Conservation (phyloP, 2,797 vertebrate genomes). For the Decapterus maruadsi region DNA sequence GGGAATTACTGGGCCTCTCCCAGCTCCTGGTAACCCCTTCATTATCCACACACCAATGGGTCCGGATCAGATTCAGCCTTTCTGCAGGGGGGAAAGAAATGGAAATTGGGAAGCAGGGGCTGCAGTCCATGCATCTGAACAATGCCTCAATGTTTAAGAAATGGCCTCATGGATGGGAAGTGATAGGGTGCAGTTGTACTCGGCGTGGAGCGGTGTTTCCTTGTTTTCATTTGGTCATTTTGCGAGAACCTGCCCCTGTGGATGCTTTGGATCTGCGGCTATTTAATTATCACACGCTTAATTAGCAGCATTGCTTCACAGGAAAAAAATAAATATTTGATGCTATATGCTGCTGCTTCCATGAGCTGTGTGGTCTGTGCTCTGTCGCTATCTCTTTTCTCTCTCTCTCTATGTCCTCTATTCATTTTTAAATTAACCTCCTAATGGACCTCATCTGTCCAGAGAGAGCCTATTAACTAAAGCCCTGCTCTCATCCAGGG, state of each 20-base stretch:
- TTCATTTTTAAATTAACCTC: constrained; percentile 90
- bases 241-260: constrained; percentile 34
- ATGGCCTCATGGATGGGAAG: constrained; percentile 72
- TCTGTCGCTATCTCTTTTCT: constrained; percentile 38
- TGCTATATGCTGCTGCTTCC: constrained; percentile 16
- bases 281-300: constrained; percentile 38
- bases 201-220: constrained; percentile 36
- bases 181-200: constrained; percentile 67
- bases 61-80: constrained; percentile 88
- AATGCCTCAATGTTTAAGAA: constrained; percentile 86
- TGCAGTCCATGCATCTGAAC: constrained; percentile 86
- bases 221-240: constrained; percentile 57
- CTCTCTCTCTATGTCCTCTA: constrained; percentile 65
- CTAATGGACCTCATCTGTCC: constrained; percentile 91
- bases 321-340: constrained; percentile 30
- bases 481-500: constrained; percentile 82
- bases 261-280: constrained; percentile 20
- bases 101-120: constrained; percentile 81
- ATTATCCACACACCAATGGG: constrained; percentile 92
- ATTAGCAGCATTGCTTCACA: constrained; percentile 40
- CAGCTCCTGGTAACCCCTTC: constrained; percentile 89
- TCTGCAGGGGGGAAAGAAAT: constrained; percentile 75
- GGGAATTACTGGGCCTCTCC: constrained; percentile 90
- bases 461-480: constrained; percentile 88
- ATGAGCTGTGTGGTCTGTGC: constrained; percentile 25